phyloP scores from a whole-genome alignment of 1,140 invertebrate species.

The Bombus turneri region DNA sequence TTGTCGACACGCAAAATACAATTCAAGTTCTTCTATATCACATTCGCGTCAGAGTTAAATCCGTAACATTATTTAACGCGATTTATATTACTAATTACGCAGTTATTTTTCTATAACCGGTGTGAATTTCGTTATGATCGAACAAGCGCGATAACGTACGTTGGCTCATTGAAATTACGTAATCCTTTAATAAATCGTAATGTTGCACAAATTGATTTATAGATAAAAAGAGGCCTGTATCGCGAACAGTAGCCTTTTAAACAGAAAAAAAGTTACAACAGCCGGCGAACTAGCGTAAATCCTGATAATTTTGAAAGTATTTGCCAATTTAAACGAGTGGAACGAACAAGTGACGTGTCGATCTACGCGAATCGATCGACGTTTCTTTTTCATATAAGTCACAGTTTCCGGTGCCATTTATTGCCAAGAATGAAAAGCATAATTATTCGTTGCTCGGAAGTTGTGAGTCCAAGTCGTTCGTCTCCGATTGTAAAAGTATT shows the following conservation, averaged over 20 bases:
- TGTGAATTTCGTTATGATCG: neutral
- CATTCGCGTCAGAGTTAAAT: neutral
- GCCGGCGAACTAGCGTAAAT: neutral
- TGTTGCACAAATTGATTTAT: conserved; percentile 7
- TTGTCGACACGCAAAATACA: neutral
- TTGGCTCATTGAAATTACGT: neutral
- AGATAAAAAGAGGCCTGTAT: neutral
- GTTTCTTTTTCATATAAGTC: neutral
- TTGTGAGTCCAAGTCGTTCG: neutral
- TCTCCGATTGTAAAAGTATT: conserved; percentile 16
- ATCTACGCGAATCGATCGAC: neutral
- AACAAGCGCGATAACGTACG: neutral
- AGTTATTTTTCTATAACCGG: conserved; percentile 22
- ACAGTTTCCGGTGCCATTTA: neutral
- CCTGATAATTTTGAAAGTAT: conserved; percentile 5
- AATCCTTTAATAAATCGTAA: conserved; percentile 7
- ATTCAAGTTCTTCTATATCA: no score
- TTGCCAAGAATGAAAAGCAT: no score
- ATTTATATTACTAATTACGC: conserved; percentile 33
- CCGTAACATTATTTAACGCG: conserved; percentile 8
- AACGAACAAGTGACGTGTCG: neutral
- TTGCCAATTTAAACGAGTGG: conserved; percentile 18
- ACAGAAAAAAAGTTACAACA: neutral
- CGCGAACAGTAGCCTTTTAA: neutral
- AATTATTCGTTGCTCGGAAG: neutral